These are phyloP conservation scores for Indicator maculatus DNA, from an alignment of 2,113 vertebrate genomes.

Conservation along the genomic window DNA sequence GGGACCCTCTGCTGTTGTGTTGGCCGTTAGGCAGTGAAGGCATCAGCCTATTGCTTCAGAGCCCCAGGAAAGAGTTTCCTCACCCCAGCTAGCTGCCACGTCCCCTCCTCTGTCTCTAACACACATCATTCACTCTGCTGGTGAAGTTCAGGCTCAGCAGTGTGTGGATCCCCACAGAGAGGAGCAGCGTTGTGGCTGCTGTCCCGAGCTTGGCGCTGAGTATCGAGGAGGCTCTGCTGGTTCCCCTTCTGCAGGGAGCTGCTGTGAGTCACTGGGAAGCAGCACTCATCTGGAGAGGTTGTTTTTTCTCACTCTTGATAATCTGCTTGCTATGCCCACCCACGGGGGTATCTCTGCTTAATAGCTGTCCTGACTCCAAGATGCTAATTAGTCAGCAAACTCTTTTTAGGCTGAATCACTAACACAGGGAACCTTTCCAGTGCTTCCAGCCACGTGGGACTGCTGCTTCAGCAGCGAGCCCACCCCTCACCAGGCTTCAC, in stretches of 20 bases:
- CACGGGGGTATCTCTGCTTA: neutral
- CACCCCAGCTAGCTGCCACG: neutral
- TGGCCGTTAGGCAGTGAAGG: neutral
- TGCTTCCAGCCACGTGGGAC: neutral
- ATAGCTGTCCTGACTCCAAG: neutral
- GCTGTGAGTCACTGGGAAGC: neutral
- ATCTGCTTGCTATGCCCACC: neutral
- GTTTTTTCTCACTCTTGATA: neutral
- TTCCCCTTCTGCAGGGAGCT: neutral
- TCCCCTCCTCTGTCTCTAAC: neutral
- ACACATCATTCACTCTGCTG: rapidly evolving
- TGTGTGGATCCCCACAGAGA: rapidly evolving
- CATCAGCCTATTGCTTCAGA: neutral
- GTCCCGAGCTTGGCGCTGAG: neutral
- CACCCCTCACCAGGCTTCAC: neutral
- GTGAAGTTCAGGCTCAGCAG: neutral
- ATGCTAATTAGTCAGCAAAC: slow-evolving; percentile 4
- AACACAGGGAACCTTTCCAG: neutral
- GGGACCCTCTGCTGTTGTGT: neutral
- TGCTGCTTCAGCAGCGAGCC: neutral
- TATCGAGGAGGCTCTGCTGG: neutral
- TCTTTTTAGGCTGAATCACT: neutral
- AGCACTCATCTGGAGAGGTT: neutral
- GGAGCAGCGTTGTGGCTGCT: neutral
- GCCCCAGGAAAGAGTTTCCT: neutral